A percentile compares a stretch with the other conserved stretches of the same genome.
Conservation (phyloP, 2,888 invertebrate genomes). For the Ormyrus pomaceus region DNA sequence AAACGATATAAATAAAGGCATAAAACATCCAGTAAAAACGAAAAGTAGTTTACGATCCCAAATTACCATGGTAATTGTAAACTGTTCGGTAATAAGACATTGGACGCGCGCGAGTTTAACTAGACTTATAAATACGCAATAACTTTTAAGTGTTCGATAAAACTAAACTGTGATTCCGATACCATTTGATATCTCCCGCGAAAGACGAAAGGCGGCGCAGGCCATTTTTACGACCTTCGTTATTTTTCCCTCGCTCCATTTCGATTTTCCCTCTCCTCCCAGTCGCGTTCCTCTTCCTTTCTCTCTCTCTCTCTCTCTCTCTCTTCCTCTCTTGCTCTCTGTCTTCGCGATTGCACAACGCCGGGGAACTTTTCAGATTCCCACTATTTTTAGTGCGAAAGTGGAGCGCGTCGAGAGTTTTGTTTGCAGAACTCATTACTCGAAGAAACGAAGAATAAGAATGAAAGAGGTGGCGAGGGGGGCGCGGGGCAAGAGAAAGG, state of each 20-base stretch:
- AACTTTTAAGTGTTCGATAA: neutral
- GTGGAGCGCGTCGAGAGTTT: slow-evolving; percentile 53
- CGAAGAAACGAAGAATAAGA: slow-evolving; percentile 23
- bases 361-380: slow-evolving; percentile 40
- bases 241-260: slow-evolving; percentile 17
- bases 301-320: neutral
- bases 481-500: neutral
- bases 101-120: no score
- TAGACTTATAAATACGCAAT: neutral
- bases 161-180: neutral
- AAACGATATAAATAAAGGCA: no score
- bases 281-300: no score
- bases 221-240: slow-evolving; percentile 38
- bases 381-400: slow-evolving; percentile 47
- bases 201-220: neutral
- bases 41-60: no score
- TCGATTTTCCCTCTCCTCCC: neutral
- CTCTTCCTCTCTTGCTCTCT: neutral
- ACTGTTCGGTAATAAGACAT: no score
- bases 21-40: no score
- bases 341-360: slow-evolving; percentile 1
- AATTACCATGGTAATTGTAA: no score
- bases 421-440: slow-evolving; percentile 52
- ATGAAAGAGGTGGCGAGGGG: slow-evolving; percentile 9
- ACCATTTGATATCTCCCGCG: neutral